These are phyloP conservation scores for Burhinus bistriatus DNA, from an alignment of 2,113 vertebrate species.

Conservation along the genomic window DNA sequence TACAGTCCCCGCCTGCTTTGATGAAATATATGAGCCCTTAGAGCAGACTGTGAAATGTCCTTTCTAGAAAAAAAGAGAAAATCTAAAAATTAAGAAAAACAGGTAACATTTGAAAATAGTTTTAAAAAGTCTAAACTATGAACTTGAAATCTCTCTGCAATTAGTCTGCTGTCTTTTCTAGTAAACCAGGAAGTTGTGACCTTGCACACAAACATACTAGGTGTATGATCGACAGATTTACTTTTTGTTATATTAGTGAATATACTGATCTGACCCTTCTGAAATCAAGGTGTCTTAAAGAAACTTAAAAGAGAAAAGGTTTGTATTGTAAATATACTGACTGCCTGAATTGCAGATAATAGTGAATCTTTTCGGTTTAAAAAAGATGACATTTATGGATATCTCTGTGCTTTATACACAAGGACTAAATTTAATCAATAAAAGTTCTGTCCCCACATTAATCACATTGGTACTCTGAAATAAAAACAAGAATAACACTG, in stretches of 20 bases:
- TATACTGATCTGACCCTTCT: not conserved
- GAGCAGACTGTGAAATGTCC: constrained; percentile 52
- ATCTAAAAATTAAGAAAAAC: constrained; percentile 29
- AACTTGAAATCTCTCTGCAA: constrained; percentile 27
- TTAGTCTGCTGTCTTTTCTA: not conserved
- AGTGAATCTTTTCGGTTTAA: not conserved
- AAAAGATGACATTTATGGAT: not conserved
- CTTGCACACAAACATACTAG: not conserved
- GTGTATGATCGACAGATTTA: not conserved
- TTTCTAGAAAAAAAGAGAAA: constrained; percentile 47
- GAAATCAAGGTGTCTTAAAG: not conserved
- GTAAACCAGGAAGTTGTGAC: not conserved
- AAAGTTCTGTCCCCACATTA: not conserved
- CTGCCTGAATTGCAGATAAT: not conserved
- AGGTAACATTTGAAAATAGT: constrained; percentile 28
- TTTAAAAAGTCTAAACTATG: not conserved
- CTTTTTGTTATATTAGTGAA: not conserved
- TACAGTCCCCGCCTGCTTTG: constrained; percentile 67
- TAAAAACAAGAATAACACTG: not conserved
- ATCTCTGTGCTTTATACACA: not conserved
- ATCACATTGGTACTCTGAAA: not conserved
- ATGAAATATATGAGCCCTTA: constrained; percentile 35
- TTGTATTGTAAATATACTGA: not conserved
- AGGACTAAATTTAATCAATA: not conserved
- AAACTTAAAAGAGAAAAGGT: not conserved